These are phyloP conservation scores for Dromas ardeola DNA, from an alignment of 2,113 vertebrate genomes.

Conservation along the genomic window DNA sequence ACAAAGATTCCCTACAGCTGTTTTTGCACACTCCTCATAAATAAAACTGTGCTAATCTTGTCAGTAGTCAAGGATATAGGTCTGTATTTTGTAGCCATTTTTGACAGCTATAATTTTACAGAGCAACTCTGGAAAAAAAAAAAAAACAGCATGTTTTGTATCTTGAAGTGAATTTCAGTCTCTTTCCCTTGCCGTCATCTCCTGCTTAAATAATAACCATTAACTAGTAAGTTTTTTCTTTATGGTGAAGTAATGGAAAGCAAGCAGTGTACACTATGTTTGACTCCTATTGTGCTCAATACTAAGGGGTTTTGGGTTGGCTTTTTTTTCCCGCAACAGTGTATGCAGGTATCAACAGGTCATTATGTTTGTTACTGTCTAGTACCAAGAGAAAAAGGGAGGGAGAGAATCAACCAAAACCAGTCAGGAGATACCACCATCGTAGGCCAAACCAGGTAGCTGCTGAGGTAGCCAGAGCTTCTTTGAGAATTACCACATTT, in stretches of 20 bases:
- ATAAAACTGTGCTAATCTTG: constrained; percentile 18
- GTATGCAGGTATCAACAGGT: background rate
- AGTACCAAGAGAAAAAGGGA: background rate
- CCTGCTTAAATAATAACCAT: background rate
- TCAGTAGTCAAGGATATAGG: background rate
- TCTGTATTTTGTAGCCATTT: constrained; percentile 21
- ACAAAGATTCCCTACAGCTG: background rate
- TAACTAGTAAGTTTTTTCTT: background rate
- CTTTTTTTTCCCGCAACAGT: background rate
- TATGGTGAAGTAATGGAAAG: background rate
- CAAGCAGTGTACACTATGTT: background rate
- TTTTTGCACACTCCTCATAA: constrained; percentile 13
- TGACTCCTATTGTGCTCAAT: background rate
- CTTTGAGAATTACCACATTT: constrained; percentile 2
- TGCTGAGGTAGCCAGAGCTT: background rate
- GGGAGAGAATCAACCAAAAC: background rate
- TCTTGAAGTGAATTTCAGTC: background rate
- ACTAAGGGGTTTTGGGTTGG: background rate
- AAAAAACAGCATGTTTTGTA: background rate
- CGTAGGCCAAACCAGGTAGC: background rate
- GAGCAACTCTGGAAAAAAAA: background rate
- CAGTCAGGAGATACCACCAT: background rate
- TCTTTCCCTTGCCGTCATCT: background rate
- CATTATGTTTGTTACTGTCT: background rate
- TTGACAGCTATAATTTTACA: constrained; percentile 10